These are phyloP conservation scores for Spea hammondii DNA, from an alignment of 2,797 vertebrate genomes.

Conservation along the genomic window DNA sequence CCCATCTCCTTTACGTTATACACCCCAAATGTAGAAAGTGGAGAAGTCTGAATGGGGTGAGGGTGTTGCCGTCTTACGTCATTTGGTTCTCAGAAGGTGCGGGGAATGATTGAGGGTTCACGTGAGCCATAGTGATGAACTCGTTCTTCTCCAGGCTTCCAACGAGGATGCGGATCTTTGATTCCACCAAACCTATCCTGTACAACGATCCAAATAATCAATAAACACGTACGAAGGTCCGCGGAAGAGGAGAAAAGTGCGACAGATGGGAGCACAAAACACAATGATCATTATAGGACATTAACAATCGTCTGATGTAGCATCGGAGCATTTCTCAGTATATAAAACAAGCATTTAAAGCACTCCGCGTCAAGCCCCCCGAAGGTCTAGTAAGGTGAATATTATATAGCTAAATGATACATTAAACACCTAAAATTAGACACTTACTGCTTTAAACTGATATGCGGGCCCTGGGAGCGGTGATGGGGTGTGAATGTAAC, in stretches of 20 bases:
- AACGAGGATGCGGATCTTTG: constrained; percentile 86
- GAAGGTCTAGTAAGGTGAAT: too few species aligned
- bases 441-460: too few species aligned
- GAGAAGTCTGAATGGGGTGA: too few species aligned
- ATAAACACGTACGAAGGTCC: background rate
- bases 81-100: constrained; percentile 73
- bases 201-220: constrained; percentile 45
- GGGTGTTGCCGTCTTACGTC: constrained; percentile 71
- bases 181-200: constrained; percentile 87
- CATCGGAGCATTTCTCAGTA: too few species aligned
- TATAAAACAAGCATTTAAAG: too few species aligned
- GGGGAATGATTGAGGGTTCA: constrained; percentile 81
- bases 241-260: background rate
- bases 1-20: background rate
- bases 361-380: too few species aligned
- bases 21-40: too few species aligned
- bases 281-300: background rate
- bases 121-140: constrained; percentile 80
- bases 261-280: background rate
- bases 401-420: too few species aligned
- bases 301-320: too few species aligned
- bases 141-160: constrained; percentile 85
- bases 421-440: too few species aligned
- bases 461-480: too few species aligned
- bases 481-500: background rate